Evolutionary conservation across 92 coral and sea anemone genomes (phyloP), one percentile per base, ranked within the genome.

Genomic region (Desmophyllum pertusum): DNA sequence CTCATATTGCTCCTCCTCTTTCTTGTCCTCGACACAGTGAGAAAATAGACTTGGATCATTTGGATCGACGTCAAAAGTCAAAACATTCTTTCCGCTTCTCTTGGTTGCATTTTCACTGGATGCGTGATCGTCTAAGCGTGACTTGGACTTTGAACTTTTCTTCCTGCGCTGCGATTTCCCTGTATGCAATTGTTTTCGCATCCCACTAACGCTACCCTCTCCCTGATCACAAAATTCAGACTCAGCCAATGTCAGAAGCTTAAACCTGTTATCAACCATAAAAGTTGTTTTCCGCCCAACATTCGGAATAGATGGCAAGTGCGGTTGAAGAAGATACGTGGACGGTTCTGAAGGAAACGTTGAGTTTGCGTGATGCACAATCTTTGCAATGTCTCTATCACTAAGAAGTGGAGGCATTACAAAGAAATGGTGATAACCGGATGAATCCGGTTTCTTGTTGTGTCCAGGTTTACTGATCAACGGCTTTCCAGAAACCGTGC

Each of bases 221-320:
- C 51, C 78, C 19, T 23, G 30, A 3, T 89, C 89, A 37, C 66
- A 53, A 30, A 84, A 84, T 38, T 84, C 92, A 4, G 77, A 67
- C 37, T 85, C 91, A 14, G 98, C 93, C 59, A 96, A 84, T 4
- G 94, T 91, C 40, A 96, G 78, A 17, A 96, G 85, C 50, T 79
- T 90, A 13, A 94, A 50, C 19, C 98, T 93, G 57, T 96, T 96
- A 40, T 90, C 98, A 33, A 76, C 83, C 63, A 90, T 83, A 38
- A 84, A 85, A 46, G 88, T 86, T 38, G 96, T 88, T 69, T 88
- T 92, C 31, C 98, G 86, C 36, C 93, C 91, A 5, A 90, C 95
- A 73, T 82, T 96, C 37, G 99, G 99, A 45, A 96, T 96, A 30
- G 98, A 96, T 0, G 99, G 99, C 8, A 96, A 88, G 40, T 90